Evolutionary conservation across 1,140 invertebrate genomes (phyloP).

Genomic region (Pseudachorutes palmiensis): DNA sequence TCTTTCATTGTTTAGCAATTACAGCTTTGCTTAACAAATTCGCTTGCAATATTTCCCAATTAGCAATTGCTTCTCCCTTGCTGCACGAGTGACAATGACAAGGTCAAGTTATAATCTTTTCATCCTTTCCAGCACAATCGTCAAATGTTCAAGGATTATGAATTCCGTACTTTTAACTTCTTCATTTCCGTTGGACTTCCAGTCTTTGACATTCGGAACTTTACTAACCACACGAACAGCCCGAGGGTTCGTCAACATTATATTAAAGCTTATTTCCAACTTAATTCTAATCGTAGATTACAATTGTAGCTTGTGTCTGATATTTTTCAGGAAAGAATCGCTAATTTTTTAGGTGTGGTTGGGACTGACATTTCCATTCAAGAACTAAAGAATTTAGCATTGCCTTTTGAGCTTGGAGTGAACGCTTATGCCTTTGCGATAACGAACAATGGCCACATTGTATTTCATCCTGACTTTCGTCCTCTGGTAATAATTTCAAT

Average conservation of each 20-base stretch:
- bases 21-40: neutral
- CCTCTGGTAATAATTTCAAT: constrained; percentile 61
- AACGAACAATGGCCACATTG: constrained; percentile 92
- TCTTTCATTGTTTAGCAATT: neutral
- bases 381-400: constrained; percentile 83
- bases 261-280: too few relatives aligned
- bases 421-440: constrained; percentile 95
- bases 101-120: neutral
- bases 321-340: constrained; percentile 67
- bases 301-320: too few relatives aligned
- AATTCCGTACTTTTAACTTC: constrained; percentile 7
- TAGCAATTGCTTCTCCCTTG: too few relatives aligned
- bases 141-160: neutral
- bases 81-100: too few relatives aligned
- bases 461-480: constrained; percentile 95
- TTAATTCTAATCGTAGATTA: too few relatives aligned
- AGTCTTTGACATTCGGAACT: constrained; percentile 12
- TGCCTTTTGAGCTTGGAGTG: constrained; percentile 83
- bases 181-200: constrained; percentile 8
- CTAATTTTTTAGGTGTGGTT: constrained; percentile 84
- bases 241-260: too few relatives aligned
- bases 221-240: neutral
- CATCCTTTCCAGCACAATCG: neutral
- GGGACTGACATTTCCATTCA: constrained; percentile 88
- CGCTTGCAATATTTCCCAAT: neutral